phyloP scores from a whole-genome alignment of 2,113 vertebrate species.

The Pholis gunnellus region DNA sequence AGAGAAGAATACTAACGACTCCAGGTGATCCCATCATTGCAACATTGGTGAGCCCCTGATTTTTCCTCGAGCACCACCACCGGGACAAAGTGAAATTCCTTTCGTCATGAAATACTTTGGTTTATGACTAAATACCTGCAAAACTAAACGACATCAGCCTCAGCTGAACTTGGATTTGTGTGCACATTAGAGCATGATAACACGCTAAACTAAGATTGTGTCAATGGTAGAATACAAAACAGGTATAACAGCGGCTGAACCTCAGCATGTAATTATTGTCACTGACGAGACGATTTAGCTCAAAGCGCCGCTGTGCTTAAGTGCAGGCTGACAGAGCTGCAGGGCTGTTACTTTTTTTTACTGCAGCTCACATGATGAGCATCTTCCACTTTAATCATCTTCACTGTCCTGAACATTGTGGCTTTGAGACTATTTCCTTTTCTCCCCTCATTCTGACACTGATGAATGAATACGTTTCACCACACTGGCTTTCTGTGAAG shows the following conservation, averaged over 20 bases:
- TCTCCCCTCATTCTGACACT: background rate
- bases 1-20: background rate
- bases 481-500: constrained; percentile 2
- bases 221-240: background rate
- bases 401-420: background rate
- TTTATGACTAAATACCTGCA: background rate
- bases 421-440: background rate
- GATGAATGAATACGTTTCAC: constrained; percentile 8
- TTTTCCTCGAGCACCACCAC: background rate
- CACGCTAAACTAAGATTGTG: background rate
- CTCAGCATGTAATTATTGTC: background rate
- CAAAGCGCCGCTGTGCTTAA: background rate
- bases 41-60: background rate
- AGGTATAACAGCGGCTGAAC: background rate
- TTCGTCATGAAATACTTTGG: background rate
- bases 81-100: background rate
- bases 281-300: background rate
- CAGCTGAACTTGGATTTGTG: background rate
- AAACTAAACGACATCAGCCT: background rate
- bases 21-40: background rate
- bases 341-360: background rate
- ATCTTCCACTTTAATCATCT: constrained; percentile 16
- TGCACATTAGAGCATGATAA: background rate
- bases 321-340: background rate
- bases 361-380: background rate